Percentiles rank a stretch among this genome's conserved stretches.
Conservation (phyloP, 2,888 invertebrate genomes). For the Agonopterix subpropinquella region DNA sequence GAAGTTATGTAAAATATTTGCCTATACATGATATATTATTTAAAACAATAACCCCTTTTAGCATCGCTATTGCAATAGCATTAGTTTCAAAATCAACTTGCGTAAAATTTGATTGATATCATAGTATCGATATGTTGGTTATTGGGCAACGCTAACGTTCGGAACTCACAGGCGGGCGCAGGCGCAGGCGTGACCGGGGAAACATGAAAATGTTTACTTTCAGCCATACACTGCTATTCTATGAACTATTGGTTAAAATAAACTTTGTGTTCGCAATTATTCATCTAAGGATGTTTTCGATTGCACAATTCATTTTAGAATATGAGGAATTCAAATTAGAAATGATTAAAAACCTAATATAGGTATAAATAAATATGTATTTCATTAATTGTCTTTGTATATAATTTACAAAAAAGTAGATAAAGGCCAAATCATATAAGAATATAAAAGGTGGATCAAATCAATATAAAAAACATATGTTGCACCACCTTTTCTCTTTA, state of each 20-base stretch:
- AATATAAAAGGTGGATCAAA: no score
- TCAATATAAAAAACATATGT: background rate
- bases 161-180: constrained; percentile 5
- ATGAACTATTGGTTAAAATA: constrained; percentile 41
- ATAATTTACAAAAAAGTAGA: no score
- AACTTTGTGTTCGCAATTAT: constrained; percentile 33
- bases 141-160: constrained; percentile 20
- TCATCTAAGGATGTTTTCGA: constrained; percentile 19
- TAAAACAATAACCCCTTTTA: no score
- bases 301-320: constrained; percentile 12
- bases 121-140: constrained; percentile 7
- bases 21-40: no score
- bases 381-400: no score
- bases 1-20: no score
- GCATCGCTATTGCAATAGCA: background rate
- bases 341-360: no score
- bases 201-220: constrained; percentile 49
- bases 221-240: constrained; percentile 39
- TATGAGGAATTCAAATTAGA: no score
- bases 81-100: constrained; percentile 5
- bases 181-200: constrained; percentile 28
- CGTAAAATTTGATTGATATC: constrained; percentile 15
- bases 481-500: background rate
- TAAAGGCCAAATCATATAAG: no score
- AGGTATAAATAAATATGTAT: no score